Base-by-base conservation (phyloP, 2,888 invertebrate species). In the Calliopum simillimum region DNA sequence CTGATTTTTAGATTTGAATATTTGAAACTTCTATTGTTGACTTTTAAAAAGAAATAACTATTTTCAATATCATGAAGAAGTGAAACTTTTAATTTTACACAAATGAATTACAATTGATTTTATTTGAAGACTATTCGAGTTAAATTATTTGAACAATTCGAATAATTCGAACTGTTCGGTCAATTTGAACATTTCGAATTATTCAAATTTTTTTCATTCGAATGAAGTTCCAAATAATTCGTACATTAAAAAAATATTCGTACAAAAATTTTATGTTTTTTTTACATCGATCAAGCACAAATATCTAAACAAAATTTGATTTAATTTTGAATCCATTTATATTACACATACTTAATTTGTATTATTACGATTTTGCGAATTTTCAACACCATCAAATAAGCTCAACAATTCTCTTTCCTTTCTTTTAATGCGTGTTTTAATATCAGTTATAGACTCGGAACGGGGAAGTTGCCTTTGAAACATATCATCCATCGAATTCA, bases 351-450 rank as follows among this genome's bases (percentile, higher is more conserved):
- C 59, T 61, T 55, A 47, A 65, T 62, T 71, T 61, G 41, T 64
- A 61, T 70, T 70, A 47, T 33, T 8, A 47, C 59, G 64, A 68
- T 71, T 41, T 33, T 71, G 65, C 1, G 70, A 49, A 61, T 68
- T 74, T 13, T 79, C 74, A 3, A 80, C 79, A 14, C 74, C 72
- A 65, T 82, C 79, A 21, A 84, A 84, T 23, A 84, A 75, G 62
- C 76, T 79, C 70, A 84, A 69, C 0, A 84, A 76, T 69, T 84
- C 84, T 11, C 73, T 64, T 71, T 84, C 84, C 58, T 82, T 84
- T 58, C 76, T 80, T 49, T 78, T 80, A 19, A 84, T 80, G 4
- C 84, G 79, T 4, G 76, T 76, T 63, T 76, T 79, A 23, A 83
- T 80, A 44, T 78, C 76, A 21, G 80, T 76, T 58, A 83, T 75